Conservation (phyloP, 1,140 invertebrate genomes). For the Cyrtorhinus lividipennis region DNA sequence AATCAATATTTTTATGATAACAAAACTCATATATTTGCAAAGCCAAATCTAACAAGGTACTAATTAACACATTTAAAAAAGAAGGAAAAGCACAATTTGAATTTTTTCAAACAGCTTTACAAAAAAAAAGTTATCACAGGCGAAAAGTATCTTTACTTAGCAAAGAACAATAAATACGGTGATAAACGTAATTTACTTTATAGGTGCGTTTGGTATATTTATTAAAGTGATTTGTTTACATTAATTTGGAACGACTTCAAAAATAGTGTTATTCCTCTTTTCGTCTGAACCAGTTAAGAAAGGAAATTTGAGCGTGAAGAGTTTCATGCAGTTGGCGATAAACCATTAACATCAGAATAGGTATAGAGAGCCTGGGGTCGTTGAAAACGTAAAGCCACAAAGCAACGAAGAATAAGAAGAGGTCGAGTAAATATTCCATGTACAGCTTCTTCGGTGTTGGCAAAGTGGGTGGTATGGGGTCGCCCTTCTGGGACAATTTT, state of each 20-base stretch:
- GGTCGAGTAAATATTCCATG: slow-evolving; percentile 23
- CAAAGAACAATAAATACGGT: neutral
- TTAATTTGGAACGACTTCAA: neutral
- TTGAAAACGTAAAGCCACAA: slow-evolving; percentile 64
- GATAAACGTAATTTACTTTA: neutral
- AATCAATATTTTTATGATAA: too few species aligned
- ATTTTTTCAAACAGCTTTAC: slow-evolving; percentile 3
- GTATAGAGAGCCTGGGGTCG: slow-evolving; percentile 56
- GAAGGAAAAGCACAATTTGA: neutral
- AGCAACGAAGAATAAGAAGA: slow-evolving; percentile 37
- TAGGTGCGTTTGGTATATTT: too few species aligned
- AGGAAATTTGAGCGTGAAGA: slow-evolving; percentile 30
- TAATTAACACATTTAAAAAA: neutral
- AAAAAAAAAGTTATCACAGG: slow-evolving; percentile 6
- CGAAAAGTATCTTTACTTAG: neutral
- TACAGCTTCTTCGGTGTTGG: slow-evolving; percentile 19
- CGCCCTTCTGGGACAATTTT: neutral
- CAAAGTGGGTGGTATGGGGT: neutral
- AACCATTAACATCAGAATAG: slow-evolving; percentile 55
- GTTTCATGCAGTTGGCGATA: slow-evolving; percentile 56
- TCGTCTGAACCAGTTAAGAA: neutral
- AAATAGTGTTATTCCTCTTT: neutral
- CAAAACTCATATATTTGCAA: neutral
- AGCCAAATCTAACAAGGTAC: neutral
- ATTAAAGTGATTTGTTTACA: neutral